Evolutionary conservation across 2,888 invertebrate species (phyloP).

Genomic region (Carterocephalus palaemon): DNA sequence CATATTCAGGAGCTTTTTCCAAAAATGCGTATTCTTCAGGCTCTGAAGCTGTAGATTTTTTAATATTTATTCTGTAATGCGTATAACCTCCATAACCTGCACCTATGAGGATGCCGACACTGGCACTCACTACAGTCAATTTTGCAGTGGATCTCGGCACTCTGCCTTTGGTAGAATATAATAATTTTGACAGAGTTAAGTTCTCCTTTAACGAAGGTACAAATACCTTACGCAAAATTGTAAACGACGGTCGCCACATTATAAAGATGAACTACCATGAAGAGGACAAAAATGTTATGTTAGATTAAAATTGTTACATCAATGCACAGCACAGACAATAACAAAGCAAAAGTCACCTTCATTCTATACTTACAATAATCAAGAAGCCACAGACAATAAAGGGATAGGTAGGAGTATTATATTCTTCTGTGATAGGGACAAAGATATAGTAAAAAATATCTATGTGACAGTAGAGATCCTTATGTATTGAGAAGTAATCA

Average conservation of each 20-base stretch:
- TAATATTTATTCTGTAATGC: constrained; percentile 67
- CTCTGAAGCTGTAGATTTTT: constrained; percentile 46
- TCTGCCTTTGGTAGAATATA: constrained; percentile 60
- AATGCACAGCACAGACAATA: background rate
- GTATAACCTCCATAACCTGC: constrained; percentile 77
- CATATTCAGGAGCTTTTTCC: constrained; percentile 67
- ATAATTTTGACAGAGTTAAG: constrained; percentile 44
- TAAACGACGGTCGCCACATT: constrained; percentile 66
- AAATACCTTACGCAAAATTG: constrained; percentile 53
- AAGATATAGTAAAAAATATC: no score
- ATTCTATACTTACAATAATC: no score
- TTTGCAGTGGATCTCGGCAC: constrained; percentile 64
- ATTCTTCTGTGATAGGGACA: no score
- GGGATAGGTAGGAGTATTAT: no score
- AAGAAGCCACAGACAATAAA: no score
- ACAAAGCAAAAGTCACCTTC: background rate
- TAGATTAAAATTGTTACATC: no score
- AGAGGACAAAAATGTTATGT: constrained; percentile 23
- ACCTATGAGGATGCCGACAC: constrained; percentile 78
- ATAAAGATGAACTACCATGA: constrained; percentile 34
- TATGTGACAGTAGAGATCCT: no score
- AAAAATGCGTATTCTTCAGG: constrained; percentile 68
- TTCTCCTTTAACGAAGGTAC: constrained; percentile 55
- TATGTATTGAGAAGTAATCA: no score
- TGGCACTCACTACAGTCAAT: constrained; percentile 78